Base-by-base conservation (phyloP, 2,888 invertebrate genomes). In the Drosophila prolongata region DNA sequence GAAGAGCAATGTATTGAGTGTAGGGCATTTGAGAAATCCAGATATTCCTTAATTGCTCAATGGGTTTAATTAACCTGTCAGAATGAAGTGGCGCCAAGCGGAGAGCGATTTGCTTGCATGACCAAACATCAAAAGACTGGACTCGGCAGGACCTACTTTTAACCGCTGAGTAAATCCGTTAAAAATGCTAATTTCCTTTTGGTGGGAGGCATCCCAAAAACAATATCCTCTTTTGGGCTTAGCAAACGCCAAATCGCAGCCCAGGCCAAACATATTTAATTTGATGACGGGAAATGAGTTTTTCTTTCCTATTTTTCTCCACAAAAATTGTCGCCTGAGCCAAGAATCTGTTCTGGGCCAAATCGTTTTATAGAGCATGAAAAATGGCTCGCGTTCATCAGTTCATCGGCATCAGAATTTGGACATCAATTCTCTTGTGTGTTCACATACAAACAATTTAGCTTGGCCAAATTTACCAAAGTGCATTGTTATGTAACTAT, bases 31-130 rank as follows among this genome's bases (percentile, higher is more conserved):
- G 6, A 60, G 13, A 13, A 34, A 16, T 27, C 24, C 35, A 10
- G 27, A 13, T 24, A 44, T n/a, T 65, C 14, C 47, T 35, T n/a
- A 49, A 37, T 35, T 24, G 47, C 43, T 35, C 44, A 37, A 35
- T 30, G 71, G 54, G 30, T 30, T 30, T 84, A 87, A 87, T 80
- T 87, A 80, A 78, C 66, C 76, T 82, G 84, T 78, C 84, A 78
- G 52, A 66, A 78, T 54, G 84, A 57, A 71, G 30, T 42, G 62
- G 53, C 10, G 38, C 14, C 40, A 37, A 53, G 72, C 58, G 59
- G 55, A 11, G 54, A 49, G 42, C 16, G 30, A 34, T 44, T 58
- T 61, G 40, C 42, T 35, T 54, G 57, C 35, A 52, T 47, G 60
- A 52, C 11, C 52, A 35, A 67, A 80, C 84, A 72, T 86, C 84